Evolutionary conservation across 2,113 vertebrate genomes (phyloP).

Genomic region (Nansenia antarctica): DNA sequence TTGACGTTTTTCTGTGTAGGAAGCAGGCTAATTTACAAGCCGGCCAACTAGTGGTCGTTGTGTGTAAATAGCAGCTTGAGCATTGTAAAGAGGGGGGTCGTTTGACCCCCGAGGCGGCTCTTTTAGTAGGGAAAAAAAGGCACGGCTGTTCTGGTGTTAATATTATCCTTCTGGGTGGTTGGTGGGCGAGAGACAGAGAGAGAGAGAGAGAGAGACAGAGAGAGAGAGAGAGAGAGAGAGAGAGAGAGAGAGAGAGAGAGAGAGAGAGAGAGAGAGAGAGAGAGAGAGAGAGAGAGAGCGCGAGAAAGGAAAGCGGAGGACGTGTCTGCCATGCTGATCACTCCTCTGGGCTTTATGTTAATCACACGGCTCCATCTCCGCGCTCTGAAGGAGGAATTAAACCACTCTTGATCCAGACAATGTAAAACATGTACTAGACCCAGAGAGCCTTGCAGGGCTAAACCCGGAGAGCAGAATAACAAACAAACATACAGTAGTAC

Average conservation of each 20-base stretch:
- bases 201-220: neutral
- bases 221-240: neutral
- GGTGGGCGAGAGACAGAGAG: neutral
- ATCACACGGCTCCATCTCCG: constrained; percentile 18
- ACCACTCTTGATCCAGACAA: neutral
- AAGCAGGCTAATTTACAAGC: too few relatives aligned
- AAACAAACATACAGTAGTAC: neutral
- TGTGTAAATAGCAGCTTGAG: too few relatives aligned
- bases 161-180: constrained; percentile 9
- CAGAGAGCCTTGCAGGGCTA: neutral
- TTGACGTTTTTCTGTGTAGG: too few relatives aligned
- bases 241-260: neutral
- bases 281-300: neutral
- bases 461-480: neutral
- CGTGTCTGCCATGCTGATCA: constrained; percentile 14
- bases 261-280: neutral
- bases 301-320: constrained; percentile 3
- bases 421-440: neutral
- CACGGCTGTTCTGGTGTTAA: constrained; percentile 13
- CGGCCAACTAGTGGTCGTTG: too few relatives aligned
- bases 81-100: too few relatives aligned
- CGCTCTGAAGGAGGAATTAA: constrained; percentile 24
- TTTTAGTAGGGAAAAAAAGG: too few relatives aligned
- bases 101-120: too few relatives aligned
- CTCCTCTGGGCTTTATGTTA: constrained; percentile 27